These are phyloP conservation scores for Nineta flava DNA, from an alignment of 2,888 invertebrate genomes.

Conservation along the genomic window DNA sequence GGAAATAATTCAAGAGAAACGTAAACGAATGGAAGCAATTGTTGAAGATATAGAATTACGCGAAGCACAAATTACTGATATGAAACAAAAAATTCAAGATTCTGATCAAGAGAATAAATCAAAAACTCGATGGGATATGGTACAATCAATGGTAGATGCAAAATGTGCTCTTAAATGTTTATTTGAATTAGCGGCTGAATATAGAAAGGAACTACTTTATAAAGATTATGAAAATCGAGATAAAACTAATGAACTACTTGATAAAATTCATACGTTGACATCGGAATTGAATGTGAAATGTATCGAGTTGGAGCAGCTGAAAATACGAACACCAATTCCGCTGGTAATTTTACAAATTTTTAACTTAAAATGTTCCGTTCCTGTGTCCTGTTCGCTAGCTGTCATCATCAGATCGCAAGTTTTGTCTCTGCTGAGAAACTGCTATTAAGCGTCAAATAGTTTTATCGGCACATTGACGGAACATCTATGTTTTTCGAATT, in stretches of 20 bases:
- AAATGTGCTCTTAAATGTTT: constrained; percentile 54
- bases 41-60: constrained; percentile 44
- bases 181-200: constrained; percentile 38
- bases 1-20: background rate
- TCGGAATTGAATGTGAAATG: no score
- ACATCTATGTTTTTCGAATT: no score
- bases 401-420: no score
- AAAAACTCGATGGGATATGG: constrained; percentile 50
- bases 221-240: background rate
- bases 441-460: no score
- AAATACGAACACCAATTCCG: no score
- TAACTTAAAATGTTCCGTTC: no score
- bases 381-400: no score
- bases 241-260: background rate
- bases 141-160: constrained; percentile 63
- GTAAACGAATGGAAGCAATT: constrained; percentile 18
- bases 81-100: constrained; percentile 68
- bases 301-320: no score
- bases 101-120: constrained; percentile 61
- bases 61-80: constrained; percentile 58
- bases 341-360: no score
- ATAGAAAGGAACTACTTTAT: constrained; percentile 8
- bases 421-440: no score
- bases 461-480: no score
- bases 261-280: background rate